A percentile compares a stretch with the other conserved stretches of the same genome.
Conservation (phyloP, 2,888 invertebrate species). For the Megamerina dolium region DNA sequence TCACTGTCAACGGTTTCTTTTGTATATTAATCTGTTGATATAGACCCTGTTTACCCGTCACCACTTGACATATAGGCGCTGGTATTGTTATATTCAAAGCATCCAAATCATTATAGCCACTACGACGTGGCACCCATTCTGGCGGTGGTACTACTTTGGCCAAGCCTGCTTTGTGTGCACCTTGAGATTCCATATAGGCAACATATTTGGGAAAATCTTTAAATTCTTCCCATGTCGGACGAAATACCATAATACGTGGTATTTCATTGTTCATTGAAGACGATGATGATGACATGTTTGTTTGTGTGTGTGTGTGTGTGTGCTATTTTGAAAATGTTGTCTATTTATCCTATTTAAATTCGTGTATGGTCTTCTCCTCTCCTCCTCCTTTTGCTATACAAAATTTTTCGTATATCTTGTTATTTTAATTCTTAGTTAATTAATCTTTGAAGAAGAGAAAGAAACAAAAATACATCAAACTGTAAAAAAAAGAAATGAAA, state of each 20-base stretch:
- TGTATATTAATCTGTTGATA: slow-evolving; percentile 97
- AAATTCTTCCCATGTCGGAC: slow-evolving; percentile 96
- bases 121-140: slow-evolving; percentile 88
- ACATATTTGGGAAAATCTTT: slow-evolving; percentile 89
- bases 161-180: slow-evolving; percentile 91
- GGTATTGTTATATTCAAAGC: slow-evolving; percentile 81
- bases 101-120: slow-evolving; percentile 75
- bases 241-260: slow-evolving; percentile 58
- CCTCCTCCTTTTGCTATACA: background rate
- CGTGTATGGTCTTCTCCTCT: too few species aligned
- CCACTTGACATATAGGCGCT: slow-evolving; percentile 90
- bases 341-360: background rate
- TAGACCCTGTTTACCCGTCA: slow-evolving; percentile 90
- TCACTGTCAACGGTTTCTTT: slow-evolving; percentile 83
- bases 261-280: too few species aligned
- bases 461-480: too few species aligned
- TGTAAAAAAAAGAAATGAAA: too few species aligned
- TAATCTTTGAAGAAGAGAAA: too few species aligned
- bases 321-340: background rate
- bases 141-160: slow-evolving; percentile 96
- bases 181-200: slow-evolving; percentile 83
- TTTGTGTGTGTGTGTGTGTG: slow-evolving; percentile 5
- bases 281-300: slow-evolving; percentile 24
- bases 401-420: background rate
- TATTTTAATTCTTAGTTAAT: too few species aligned